Percentiles rank a stretch among this genome's conserved stretches.
These are phyloP conservation scores for Anguilla pacifica DNA, from an alignment of 2,797 vertebrate genomes.

Conservation along the genomic window DNA sequence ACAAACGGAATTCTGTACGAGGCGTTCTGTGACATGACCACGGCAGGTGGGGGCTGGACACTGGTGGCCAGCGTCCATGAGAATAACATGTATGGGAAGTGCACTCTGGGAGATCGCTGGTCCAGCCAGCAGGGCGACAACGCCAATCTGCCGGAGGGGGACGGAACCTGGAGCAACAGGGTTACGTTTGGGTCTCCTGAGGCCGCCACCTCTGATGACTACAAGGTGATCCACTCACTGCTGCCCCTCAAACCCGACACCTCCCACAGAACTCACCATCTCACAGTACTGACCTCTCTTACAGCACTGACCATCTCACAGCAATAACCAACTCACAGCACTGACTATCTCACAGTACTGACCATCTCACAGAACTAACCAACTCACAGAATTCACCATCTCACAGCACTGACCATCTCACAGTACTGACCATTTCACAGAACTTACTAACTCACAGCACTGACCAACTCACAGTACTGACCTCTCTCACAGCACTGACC, in stretches of 20 bases:
- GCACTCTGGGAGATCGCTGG: conserved; percentile 60
- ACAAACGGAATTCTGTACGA: conserved; percentile 45
- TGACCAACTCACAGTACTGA: too few relatives aligned
- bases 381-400: too few relatives aligned
- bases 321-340: background rate
- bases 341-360: too few relatives aligned
- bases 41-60: conserved; percentile 52
- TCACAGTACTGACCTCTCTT: background rate
- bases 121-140: conserved; percentile 66
- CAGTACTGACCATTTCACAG: too few relatives aligned
- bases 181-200: conserved; percentile 54
- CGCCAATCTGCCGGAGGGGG: conserved; percentile 39
- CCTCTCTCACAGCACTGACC: too few relatives aligned
- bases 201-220: conserved; percentile 53
- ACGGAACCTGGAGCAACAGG: conserved; percentile 55
- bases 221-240: conserved; percentile 55
- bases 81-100: conserved; percentile 61
- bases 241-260: too few relatives aligned
- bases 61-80: conserved; percentile 63
- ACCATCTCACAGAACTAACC: too few relatives aligned
- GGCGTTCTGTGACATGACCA: conserved; percentile 64
- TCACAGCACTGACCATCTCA: too few relatives aligned
- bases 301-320: too few relatives aligned
- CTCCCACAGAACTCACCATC: too few relatives aligned
- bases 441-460: too few relatives aligned